These are phyloP conservation scores for Cheilosia impressa DNA, from an alignment of 2,888 invertebrate species.

Conservation along the genomic window DNA sequence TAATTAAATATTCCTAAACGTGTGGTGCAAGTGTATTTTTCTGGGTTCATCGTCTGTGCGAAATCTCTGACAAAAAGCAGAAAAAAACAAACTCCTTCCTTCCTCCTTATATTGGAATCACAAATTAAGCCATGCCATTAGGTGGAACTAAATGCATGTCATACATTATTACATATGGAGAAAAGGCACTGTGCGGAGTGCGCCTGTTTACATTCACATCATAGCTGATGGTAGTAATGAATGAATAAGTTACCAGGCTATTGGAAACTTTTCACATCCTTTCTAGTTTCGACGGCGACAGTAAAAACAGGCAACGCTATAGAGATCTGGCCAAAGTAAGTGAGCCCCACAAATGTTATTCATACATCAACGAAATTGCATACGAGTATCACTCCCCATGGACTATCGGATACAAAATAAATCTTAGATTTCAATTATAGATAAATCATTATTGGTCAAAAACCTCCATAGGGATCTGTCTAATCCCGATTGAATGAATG, in stretches of 20 bases:
- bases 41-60: conserved; percentile 67
- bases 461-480: conserved; percentile 71
- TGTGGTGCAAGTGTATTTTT: conserved; percentile 62
- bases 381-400: not conserved
- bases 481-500: conserved; percentile 74
- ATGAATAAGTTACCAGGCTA: conserved; percentile 25
- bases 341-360: conserved; percentile 45
- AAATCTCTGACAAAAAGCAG: conserved; percentile 39
- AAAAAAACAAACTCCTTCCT: conserved; percentile 39
- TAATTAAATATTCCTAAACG: conserved; percentile 73
- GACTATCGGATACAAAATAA: conserved; percentile 68
- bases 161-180: conserved; percentile 30
- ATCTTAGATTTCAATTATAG: conserved; percentile 74
- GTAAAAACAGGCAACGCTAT: too few relatives aligned
- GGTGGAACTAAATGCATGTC: conserved; percentile 62
- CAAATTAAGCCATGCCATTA: conserved; percentile 65
- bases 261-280: conserved; percentile 58
- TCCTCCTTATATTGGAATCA: conserved; percentile 57
- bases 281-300: conserved; percentile 41
- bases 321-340: too few relatives aligned
- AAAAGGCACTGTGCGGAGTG: conserved; percentile 33
- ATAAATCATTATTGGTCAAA: conserved; percentile 75
- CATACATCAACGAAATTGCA: conserved; percentile 52
- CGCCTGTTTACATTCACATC: conserved; percentile 41
- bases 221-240: conserved; percentile 16